Base-by-base conservation (phyloP, 2,797 vertebrate genomes). In the Xiphorhynchus erythropygius region DNA sequence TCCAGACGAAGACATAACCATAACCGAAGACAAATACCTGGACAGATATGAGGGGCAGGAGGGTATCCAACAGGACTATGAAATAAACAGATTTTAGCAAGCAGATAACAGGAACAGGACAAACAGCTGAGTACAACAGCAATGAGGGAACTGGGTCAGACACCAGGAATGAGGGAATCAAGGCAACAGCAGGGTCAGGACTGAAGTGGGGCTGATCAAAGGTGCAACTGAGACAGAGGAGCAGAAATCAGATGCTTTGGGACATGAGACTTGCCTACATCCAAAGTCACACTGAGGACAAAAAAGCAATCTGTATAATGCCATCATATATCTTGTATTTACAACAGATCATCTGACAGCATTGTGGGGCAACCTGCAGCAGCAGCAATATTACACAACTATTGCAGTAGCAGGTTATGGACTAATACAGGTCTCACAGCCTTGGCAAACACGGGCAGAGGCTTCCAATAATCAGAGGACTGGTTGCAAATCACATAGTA, bases 341-440 rank as follows among this genome's bases (percentile, higher is more conserved):
- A 30, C 39, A 56, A 8, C 5, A 59, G 62, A 46, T 15, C 22
- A 24, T 50, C 0, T 0, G 14, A 37, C 15, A 44, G 23, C 18
- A 12, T 88, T 16, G 27, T 23, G 41, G 44, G 53, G 39, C 62
- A 65, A 46, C 30, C 24, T 37, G 37, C 19, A 56, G 41, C 49
- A 62, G 55, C 42, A 75, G 35, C 18, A n/a, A 23, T 11, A 18
- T 53, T 49, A 50, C 55, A 46, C 57, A 60, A 19, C 17, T 11
- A 3, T 18, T 7, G 2, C n/a, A 75, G 10, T 47, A 71, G 49
- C 10, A 49, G 10, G 14, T 3, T 75, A 32, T 3, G 7, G n/a
- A 24, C 33, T 50, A 52, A 14, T 28, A 18, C 21, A 50, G 23
- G 42, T 44, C 52, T 73, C 55, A 41, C 46, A 80, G 37, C 33